Base-by-base conservation (phyloP, 2,888 invertebrate species). In the Drosophila longiperda region DNA sequence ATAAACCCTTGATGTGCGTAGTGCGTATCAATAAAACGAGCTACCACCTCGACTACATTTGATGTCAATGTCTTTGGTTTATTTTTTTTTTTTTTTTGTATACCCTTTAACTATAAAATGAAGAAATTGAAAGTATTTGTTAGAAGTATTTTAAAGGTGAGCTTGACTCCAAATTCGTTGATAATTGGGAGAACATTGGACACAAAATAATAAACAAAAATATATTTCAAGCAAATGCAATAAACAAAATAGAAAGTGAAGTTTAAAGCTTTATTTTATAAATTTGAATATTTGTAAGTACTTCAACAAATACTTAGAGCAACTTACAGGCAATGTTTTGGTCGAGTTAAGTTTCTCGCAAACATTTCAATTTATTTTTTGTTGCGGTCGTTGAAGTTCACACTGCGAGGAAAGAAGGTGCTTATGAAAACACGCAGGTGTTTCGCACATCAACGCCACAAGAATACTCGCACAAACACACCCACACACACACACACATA, bases 41-140 rank as follows among this genome's bases (percentile, higher is more conserved):
- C 59, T 34, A 58, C 29, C 29, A 53, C 40, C 48, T 32, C 48
- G 49, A 42, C 67, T 66, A 66, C 87, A 82, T 87, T 84, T 84
- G 89, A 89, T 89, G 89, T 87, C 82, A 74, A 72, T 81, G 86
- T 72, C 78, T 67, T 57, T 66, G 75, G 48, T 59, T 64, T 75
- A 55, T 33, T 38, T 11, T 11, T n/a, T 15, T 15, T 8, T 15
- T 4, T 15, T 20, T 8, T 1, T 4, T 23, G 0, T 54, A 71
- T 60, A 63, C 67, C 57, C 67, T 53, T 20, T n/a, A 17, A 20
- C 7, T 45, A 58, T 20, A 15, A 36, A 32, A 15, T 12, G 29
- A 17, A 15, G 45, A 8, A 15, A 8, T 23, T 23, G 8, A 40
- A 9, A n/a, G 1, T n/a, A 38, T 38, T 42, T 20, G 6, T 17